Base-by-base conservation (phyloP, 2,113 vertebrate species). In the Parus major region DNA sequence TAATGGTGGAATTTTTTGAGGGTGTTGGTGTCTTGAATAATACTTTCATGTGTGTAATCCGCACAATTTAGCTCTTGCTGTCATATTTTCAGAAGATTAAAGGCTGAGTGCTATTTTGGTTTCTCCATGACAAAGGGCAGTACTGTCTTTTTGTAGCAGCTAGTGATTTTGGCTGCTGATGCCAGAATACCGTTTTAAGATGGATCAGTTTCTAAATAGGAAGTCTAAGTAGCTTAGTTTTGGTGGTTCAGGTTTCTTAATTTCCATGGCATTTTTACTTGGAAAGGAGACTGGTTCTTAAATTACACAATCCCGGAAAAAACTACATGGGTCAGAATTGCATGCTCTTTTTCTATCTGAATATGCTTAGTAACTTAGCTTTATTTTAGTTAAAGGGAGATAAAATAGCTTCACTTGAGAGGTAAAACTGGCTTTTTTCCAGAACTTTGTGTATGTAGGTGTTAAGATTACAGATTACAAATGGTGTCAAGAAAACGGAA, bases 191-290 rank as follows among this genome's bases (percentile, higher is more conserved):
- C 22, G 6, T 77, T 92, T 91, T 92, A 92, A 85, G 91, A 80
- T 96, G 89, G 92, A 93, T 95, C 88, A 9, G 53, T 88, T 94
- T 94, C 87, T 91, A 95, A 95, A 94, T 93, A 81, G 79, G 79
- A 96, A 93, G 93, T 86, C 77, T 83, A 92, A 92, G 88, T 69
- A 95, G 95, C 75, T 96, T 94, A 86, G 82, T 81, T 95, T 84
- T 86, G 53, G 52, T 83, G 91, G 91, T 88, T 95, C 68, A 31
- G 35, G 68, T 91, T 93, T 92, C 84, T 92, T 91, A 77, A 63
- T 95, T 96, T 94, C 85, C 88, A 79, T 92, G 83, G 61, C 24
- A 55, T 83, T 93, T 95, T 80, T 59, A 69, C 68, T 85, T 88
- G 59, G 71, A 79, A 88, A 84, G 80, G 55, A 95, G 33, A 25